Evolutionary conservation across 2,888 invertebrate species (phyloP).

Genomic region (Eubasilissa splendida): DNA sequence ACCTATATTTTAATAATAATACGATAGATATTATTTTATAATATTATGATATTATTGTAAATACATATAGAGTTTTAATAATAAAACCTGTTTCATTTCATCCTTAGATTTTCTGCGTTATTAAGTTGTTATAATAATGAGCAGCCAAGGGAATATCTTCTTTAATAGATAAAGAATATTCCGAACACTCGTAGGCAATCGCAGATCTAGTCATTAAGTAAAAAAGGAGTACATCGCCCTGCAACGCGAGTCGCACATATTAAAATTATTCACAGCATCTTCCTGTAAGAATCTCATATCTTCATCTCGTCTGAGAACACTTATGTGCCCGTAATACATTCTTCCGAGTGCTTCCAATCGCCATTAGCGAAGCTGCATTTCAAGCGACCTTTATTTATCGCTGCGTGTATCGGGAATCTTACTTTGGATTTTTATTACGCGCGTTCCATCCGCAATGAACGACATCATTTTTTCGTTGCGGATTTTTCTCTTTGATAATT

Average conservation of each 20-base stretch:
- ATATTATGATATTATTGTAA: too few relatives aligned
- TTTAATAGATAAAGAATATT: too few relatives aligned
- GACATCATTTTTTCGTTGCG: neutral
- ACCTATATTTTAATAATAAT: too few relatives aligned
- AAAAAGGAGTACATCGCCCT: neutral
- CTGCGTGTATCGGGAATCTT: neutral
- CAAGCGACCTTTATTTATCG: constrained; percentile 39
- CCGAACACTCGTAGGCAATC: too few relatives aligned
- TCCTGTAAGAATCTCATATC: neutral
- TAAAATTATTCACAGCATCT: neutral
- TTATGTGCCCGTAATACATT: neutral
- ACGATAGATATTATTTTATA: too few relatives aligned
- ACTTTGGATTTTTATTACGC: neutral
- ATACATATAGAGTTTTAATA: too few relatives aligned
- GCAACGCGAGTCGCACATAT: neutral
- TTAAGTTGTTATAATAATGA: too few relatives aligned
- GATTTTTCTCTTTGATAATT: neutral
- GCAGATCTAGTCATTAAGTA: too few relatives aligned
- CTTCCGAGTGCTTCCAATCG: neutral
- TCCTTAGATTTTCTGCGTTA: too few relatives aligned
- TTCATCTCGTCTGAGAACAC: neutral
- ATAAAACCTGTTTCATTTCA: too few relatives aligned
- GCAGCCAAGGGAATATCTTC: too few relatives aligned
- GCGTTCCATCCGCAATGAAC: neutral
- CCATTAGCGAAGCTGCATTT: constrained; percentile 17